Evolutionary conservation across 2,113 vertebrate genomes (phyloP), one percentile per base, ranked within the genome.

Genomic region (Fukomys damarensis): DNA sequence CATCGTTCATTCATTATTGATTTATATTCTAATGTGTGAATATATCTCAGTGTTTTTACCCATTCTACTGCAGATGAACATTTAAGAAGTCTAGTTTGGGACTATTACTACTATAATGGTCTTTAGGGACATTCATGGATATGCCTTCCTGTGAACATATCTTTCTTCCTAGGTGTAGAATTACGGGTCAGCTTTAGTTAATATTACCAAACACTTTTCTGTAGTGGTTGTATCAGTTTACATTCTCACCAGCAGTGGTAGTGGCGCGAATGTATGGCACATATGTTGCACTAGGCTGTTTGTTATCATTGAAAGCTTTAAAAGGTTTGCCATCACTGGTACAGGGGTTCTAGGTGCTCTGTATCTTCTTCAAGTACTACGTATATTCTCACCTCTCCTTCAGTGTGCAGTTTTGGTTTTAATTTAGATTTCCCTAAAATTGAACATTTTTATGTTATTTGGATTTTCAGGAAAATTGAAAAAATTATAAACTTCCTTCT

Each of bases 391-490:
- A 35, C 26, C 5, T 79, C 13, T 68, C 54, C n/a, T 56, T 52
- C 65, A 16, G 19, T 76, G 28, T 80, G n/a, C 30, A 19, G 16
- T 14, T 5, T 54, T 46, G 24, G 28, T 20, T 80, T 93, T 70
- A 86, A 58, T 59, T 70, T 80, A 58, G 38, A 49, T 68, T 68
- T 80, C 61, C 1, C 56, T 77, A 20, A 77, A 83, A 8, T 83
- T 89, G 56, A 74, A 7, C 56, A n/a, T 9, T 81, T 65, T 82
- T 43, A 17, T 66, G 19, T 82, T 96, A 49, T 96, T 94, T 91
- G 87, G 49, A 58, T 77, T 84, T 81, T 86, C 30, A 89, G 20
- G 58, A 35, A 80, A 72, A 59, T 72, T 52, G 59, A 94, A 59
- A 96, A 80, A 91, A 76, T 68, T 58, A 35, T 38, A 38, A 74